Percentiles rank a stretch among this genome's conserved stretches.
Evolutionary conservation across 2,797 vertebrate genomes (phyloP).

Genomic region (Neosalanx taihuensis): DNA sequence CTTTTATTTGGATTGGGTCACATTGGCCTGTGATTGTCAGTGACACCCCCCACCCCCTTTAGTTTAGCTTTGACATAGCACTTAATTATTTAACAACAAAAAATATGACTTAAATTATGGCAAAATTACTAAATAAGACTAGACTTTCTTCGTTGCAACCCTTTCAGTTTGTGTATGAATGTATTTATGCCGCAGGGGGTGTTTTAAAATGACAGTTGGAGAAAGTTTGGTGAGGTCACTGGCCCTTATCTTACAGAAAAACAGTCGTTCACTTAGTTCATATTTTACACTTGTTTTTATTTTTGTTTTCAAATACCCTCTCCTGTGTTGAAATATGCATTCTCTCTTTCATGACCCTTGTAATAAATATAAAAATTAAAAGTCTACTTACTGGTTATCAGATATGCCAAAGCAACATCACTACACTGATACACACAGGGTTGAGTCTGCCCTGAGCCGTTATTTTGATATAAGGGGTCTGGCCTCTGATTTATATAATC

Average conservation of each 20-base stretch:
- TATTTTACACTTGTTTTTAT: constrained; percentile 1
- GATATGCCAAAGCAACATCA: not conserved
- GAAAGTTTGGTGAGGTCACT: constrained; percentile 7
- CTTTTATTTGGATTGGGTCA: not conserved
- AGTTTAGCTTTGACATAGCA: constrained; percentile 32
- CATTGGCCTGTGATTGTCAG: not conserved
- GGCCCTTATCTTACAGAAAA: not conserved
- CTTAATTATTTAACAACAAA: constrained; percentile 48
- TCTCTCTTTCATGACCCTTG: constrained; percentile 44
- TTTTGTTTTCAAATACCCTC: not conserved
- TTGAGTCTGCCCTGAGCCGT: constrained; percentile 5
- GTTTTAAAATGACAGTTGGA: not conserved
- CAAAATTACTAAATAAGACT: constrained; percentile 26
- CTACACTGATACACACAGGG: not conserved
- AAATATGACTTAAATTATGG: constrained; percentile 20
- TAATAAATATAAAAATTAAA: constrained; percentile 54
- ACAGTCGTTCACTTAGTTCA: not conserved
- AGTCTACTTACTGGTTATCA: not conserved
- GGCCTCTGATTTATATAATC: constrained; percentile 46
- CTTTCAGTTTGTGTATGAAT: constrained; percentile 15
- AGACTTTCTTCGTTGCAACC: constrained; percentile 1
- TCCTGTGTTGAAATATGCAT: constrained; percentile 36
- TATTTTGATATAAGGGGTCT: constrained; percentile 15
- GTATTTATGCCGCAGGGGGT: constrained; percentile 1
- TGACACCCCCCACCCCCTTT: not conserved